A percentile compares a stretch with the other conserved stretches of the same genome.
Evolutionary conservation across 1,140 invertebrate genomes (phyloP).

Genomic region (Lineus longissimus): DNA sequence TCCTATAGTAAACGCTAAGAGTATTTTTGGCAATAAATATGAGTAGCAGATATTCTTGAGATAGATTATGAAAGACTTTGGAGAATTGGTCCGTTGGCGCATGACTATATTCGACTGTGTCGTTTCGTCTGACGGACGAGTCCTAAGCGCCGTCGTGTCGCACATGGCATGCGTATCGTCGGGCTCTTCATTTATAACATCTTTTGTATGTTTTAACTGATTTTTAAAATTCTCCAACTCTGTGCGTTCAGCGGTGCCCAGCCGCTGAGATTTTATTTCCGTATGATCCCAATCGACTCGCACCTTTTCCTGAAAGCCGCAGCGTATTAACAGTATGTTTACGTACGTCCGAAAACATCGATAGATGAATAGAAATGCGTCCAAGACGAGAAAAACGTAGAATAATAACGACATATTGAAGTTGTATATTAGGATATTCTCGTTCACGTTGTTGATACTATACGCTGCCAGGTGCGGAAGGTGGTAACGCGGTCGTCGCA

Average conservation of each 20-base stretch:
- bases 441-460: neutral
- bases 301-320: constrained; percentile 10
- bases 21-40: constrained; percentile 2
- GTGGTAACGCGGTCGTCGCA: neutral
- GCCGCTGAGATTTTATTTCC: constrained; percentile 4
- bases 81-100: neutral
- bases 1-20: constrained; percentile 1
- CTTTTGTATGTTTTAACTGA: neutral
- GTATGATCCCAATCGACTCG: neutral
- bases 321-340: neutral
- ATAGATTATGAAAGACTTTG: neutral
- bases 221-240: neutral
- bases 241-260: neutral
- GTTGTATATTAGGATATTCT: neutral
- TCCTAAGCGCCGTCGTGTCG: neutral
- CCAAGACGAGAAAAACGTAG: constrained; percentile 13
- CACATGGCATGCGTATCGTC: neutral
- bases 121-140: neutral
- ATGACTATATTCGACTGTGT: neutral
- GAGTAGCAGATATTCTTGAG: constrained; percentile 1
- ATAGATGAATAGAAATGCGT: constrained; percentile 16
- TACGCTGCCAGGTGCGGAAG: neutral
- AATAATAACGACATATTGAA: constrained; percentile 6
- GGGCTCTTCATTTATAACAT: neutral
- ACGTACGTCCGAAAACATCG: constrained; percentile 12